These are phyloP conservation scores for Pogonomyrmex californicus DNA, from an alignment of 1,140 invertebrate genomes.

Conservation along the genomic window DNA sequence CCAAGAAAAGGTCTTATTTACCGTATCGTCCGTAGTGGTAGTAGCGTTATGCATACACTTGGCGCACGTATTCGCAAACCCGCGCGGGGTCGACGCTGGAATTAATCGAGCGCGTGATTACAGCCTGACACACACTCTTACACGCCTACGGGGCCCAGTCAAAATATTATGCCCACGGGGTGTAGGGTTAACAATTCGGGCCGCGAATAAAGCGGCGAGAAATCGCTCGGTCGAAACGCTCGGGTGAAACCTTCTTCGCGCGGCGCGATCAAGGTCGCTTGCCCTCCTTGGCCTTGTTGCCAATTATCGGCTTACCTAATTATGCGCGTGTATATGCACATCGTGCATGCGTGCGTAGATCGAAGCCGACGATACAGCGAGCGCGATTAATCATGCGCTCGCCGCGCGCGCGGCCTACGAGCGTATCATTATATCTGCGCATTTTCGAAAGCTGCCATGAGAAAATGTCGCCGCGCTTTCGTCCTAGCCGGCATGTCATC, in stretches of 20 bases:
- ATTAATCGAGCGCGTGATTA: conserved; percentile 61
- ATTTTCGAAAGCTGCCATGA: conserved; percentile 30
- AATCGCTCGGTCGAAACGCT: conserved; percentile 8
- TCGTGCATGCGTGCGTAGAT: conserved; percentile 35
- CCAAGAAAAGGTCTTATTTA: background rate
- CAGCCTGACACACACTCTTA: conserved; percentile 35
- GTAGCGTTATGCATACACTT: conserved; percentile 29
- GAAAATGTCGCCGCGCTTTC: conserved; percentile 17
- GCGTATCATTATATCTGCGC: conserved; percentile 26
- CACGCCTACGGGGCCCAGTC: conserved; percentile 54
- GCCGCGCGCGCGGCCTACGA: background rate
- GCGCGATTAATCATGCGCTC: conserved; percentile 40
- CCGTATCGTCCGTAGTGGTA: conserved; percentile 7
- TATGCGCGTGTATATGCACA: conserved; percentile 19
- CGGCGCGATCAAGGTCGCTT: conserved; percentile 40
- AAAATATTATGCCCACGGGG: conserved; percentile 43
- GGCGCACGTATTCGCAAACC: conserved; percentile 26
- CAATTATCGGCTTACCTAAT: conserved; percentile 64
- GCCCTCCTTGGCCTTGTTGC: conserved; percentile 39
- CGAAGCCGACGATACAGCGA: conserved; percentile 26
- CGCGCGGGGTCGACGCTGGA: conserved; percentile 26
- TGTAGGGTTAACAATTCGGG: conserved; percentile 44
- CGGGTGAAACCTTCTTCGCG: background rate
- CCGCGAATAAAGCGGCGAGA: conserved; percentile 31
- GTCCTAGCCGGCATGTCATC: conserved; percentile 22